Conservation (phyloP, 2,797 vertebrate species). For the Sebastes baramenuke region DNA sequence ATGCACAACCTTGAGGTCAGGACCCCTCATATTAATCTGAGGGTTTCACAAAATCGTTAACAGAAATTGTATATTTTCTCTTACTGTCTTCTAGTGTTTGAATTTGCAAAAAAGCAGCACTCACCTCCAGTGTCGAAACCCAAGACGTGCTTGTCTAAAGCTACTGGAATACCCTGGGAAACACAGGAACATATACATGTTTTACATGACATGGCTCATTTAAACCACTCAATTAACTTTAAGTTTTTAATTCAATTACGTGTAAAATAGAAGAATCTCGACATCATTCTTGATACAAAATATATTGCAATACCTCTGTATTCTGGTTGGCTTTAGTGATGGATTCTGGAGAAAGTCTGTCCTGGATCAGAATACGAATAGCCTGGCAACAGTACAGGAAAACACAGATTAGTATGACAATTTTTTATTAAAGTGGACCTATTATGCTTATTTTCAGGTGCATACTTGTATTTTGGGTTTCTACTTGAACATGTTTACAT, state of each 20-base stretch:
- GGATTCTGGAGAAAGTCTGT: conserved; percentile 92
- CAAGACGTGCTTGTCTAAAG: conserved; percentile 93
- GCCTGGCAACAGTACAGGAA: conserved; percentile 79
- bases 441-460: not conserved
- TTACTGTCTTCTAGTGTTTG: not conserved
- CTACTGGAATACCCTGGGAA: conserved; percentile 91
- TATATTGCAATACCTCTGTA: conserved; percentile 86
- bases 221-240: not conserved
- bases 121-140: conserved; percentile 99
- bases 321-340: conserved; percentile 89
- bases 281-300: not conserved
- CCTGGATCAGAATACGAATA: conserved; percentile 95
- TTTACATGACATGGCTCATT: not conserved
- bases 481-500: too few species aligned
- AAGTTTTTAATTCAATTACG: not conserved
- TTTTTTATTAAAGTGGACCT: not conserved
- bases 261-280: not conserved
- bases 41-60: not conserved
- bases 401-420: not conserved
- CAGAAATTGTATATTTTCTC: not conserved
- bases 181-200: not conserved
- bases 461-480: too few species aligned
- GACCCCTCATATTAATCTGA: not conserved
- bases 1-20: too few species aligned
- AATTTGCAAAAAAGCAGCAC: conserved; percentile 33